phyloP scores from a whole-genome alignment of 2,113 vertebrate species.

The Argyrosomus japonicus region DNA sequence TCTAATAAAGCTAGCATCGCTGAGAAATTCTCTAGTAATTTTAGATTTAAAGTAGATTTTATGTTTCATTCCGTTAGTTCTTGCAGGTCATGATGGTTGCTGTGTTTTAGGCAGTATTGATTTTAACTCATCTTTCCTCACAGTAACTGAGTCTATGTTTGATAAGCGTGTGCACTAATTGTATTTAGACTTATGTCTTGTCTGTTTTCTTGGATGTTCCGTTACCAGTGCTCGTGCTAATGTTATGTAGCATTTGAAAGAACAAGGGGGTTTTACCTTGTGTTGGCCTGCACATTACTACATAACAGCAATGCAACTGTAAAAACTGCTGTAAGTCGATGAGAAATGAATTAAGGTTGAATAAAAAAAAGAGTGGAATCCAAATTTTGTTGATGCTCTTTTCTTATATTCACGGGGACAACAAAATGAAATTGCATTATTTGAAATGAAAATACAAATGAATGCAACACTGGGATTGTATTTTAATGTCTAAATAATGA shows the following conservation, averaged over 20 bases:
- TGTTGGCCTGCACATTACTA: slow-evolving; percentile 21
- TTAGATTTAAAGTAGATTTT: slow-evolving; percentile 45
- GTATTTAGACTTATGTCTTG: neutral
- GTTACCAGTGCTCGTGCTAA: slow-evolving; percentile 11
- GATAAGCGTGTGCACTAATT: neutral
- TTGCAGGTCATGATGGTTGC: slow-evolving; percentile 9
- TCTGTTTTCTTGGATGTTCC: slow-evolving; percentile 12
- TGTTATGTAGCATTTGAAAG: slow-evolving; percentile 5
- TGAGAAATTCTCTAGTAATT: neutral
- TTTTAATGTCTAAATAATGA: neutral
- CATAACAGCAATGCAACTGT: slow-evolving; percentile 11
- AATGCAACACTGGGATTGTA: neutral
- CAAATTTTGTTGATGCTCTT: neutral
- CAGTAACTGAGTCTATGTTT: slow-evolving; percentile 5
- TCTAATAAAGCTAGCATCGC: slow-evolving; percentile 17
- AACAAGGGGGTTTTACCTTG: neutral
- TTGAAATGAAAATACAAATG: neutral
- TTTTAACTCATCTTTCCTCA: slow-evolving; percentile 24
- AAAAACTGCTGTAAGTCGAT: slow-evolving; percentile 40
- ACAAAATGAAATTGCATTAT: neutral
- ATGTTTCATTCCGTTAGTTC: slow-evolving; percentile 20
- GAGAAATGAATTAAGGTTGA: slow-evolving; percentile 30
- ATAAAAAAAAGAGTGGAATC: slow-evolving; percentile 45
- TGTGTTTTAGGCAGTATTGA: slow-evolving; percentile 37
- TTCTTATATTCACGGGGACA: neutral